Percentiles rank a stretch among this genome's conserved stretches.
Evolutionary conservation across 64 coral and sea anemone genomes (phyloP).

Genomic region (Trachythela sp.): DNA sequence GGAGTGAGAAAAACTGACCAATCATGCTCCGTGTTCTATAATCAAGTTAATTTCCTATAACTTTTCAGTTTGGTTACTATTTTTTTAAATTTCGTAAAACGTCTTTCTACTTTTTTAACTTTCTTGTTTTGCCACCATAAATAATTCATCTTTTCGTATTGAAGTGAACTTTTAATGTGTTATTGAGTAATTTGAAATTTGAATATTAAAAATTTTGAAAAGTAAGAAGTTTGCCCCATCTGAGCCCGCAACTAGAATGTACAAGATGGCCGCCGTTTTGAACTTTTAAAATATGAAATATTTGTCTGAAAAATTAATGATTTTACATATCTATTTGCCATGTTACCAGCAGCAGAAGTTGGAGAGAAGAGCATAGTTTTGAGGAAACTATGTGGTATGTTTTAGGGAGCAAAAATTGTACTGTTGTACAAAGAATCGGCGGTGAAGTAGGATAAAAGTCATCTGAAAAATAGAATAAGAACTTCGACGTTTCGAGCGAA

Average conservation of each 20-base stretch:
- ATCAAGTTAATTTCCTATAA: neutral
- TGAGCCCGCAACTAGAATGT: neutral
- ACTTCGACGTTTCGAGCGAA: too few species aligned
- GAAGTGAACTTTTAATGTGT: neutral
- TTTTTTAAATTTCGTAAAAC: too few species aligned
- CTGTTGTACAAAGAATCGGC: neutral
- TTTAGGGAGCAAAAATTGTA: neutral
- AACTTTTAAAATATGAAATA: neutral
- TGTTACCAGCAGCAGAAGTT: neutral
- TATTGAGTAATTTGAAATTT: neutral
- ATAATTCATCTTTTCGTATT: too few species aligned
- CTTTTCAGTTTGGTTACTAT: neutral
- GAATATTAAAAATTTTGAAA: neutral
- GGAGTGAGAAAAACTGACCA: neutral
- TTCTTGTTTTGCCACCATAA: too few species aligned
- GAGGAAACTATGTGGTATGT: neutral
- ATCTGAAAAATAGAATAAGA: too few species aligned
- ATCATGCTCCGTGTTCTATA: neutral
- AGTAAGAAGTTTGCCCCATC: neutral
- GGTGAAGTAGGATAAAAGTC: too few species aligned
- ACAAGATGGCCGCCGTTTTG: neutral
- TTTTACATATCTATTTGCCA: neutral
- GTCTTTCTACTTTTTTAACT: too few species aligned
- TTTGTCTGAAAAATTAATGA: neutral
- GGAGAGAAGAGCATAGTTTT: neutral